Evolutionary conservation across 2,888 invertebrate genomes (phyloP).

Genomic region (Micoletzkya japonica): DNA sequence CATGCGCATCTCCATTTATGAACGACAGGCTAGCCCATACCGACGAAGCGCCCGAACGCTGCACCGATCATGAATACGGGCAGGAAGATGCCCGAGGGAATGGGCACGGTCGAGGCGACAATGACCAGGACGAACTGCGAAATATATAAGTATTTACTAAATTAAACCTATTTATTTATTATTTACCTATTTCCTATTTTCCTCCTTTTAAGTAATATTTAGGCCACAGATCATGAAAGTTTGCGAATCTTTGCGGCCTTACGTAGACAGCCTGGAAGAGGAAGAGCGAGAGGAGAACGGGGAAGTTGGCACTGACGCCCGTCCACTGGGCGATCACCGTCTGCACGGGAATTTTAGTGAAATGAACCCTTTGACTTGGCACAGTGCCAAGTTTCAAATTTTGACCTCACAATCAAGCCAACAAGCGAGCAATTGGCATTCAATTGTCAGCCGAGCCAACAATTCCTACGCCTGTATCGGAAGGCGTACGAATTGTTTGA

Average conservation of each 20-base stretch:
- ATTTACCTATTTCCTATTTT: neutral
- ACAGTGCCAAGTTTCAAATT: too few relatives aligned
- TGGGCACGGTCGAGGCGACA: constrained; percentile 92
- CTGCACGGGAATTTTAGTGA: constrained; percentile 2
- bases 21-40: constrained; percentile 9
- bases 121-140: constrained; percentile 79
- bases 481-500: too few relatives aligned
- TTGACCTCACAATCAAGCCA: too few relatives aligned
- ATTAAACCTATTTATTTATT: constrained; percentile 28
- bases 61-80: constrained; percentile 92
- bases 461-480: too few relatives aligned
- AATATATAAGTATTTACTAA: too few relatives aligned
- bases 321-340: constrained; percentile 24
- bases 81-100: constrained; percentile 95
- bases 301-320: constrained; percentile 29
- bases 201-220: too few relatives aligned
- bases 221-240: too few relatives aligned
- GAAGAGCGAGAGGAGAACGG: constrained; percentile 28
- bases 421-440: too few relatives aligned
- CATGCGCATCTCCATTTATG: too few relatives aligned
- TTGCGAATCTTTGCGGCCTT: too few relatives aligned
- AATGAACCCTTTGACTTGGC: too few relatives aligned
- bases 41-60: constrained; percentile 74
- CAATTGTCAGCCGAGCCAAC: too few relatives aligned
- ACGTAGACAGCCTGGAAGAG: constrained; percentile 43